Conservation (phyloP, 2,113 vertebrate species). For the Dasypus novemcinctus region DNA sequence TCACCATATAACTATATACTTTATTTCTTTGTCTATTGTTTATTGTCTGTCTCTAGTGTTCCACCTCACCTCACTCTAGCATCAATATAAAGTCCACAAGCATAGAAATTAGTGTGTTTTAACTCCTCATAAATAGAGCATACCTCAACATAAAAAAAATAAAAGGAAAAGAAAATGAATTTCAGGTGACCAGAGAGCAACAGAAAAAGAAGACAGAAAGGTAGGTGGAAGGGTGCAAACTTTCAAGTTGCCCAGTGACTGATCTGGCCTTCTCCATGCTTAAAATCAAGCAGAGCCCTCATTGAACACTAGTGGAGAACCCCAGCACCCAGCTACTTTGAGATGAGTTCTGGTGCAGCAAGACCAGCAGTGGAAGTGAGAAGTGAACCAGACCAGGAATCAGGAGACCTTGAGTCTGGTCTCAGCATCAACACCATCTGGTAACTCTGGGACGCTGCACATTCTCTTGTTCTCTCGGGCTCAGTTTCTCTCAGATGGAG, state of each 20-base stretch:
- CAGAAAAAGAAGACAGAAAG: background rate
- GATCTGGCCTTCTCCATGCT: background rate
- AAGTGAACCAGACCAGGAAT: fast-evolving
- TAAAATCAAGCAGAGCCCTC: background rate
- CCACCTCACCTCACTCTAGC: too few species aligned
- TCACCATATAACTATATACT: fast-evolving
- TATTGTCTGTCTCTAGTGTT: background rate
- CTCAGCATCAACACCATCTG: background rate
- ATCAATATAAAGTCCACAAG: too few species aligned
- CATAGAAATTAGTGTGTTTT: background rate
- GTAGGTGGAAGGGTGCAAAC: background rate
- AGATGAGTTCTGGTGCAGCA: background rate
- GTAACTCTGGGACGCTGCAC: background rate
- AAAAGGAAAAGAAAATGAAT: too few species aligned
- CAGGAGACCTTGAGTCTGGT: background rate
- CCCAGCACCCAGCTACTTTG: background rate
- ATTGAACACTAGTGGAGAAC: background rate
- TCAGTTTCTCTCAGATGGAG: background rate
- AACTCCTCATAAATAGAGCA: background rate
- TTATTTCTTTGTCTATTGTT: background rate
- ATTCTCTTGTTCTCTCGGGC: background rate
- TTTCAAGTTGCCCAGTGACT: background rate
- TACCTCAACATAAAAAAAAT: too few species aligned
- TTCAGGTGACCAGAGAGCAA: background rate
- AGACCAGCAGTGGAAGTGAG: background rate